Conservation (phyloP, 1,140 invertebrate genomes). For the Drosophila watanabei region DNA sequence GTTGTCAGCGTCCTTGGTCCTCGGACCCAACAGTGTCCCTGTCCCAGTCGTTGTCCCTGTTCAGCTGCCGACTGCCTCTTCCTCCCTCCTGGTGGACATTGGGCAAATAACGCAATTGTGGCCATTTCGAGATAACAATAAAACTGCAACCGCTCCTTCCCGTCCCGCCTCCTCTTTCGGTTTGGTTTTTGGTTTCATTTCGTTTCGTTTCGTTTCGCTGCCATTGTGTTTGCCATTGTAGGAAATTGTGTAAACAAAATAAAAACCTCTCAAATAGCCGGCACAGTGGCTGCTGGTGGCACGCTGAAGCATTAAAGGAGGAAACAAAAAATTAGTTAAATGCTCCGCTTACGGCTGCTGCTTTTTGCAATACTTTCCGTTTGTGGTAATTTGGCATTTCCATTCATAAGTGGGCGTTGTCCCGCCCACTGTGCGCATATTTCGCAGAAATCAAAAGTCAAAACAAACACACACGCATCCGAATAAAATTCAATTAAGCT, state of each 20-base stretch:
- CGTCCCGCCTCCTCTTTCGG: slow-evolving; percentile 16
- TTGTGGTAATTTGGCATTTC: slow-evolving; percentile 18
- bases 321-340: slow-evolving; percentile 32
- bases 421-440: slow-evolving; percentile 50
- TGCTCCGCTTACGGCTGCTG: neutral
- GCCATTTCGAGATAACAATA: slow-evolving; percentile 81
- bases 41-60: neutral
- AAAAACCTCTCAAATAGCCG: slow-evolving; percentile 51
- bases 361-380: slow-evolving; percentile 4
- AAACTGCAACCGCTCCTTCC: slow-evolving; percentile 65
- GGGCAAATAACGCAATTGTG: slow-evolving; percentile 78
- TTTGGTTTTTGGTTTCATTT: slow-evolving; percentile 41
- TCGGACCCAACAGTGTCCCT: slow-evolving; percentile 18
- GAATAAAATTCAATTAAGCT: slow-evolving; percentile 84
- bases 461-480: slow-evolving; percentile 56
- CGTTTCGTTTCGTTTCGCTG: slow-evolving; percentile 38
- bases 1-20: slow-evolving; percentile 34
- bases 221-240: slow-evolving; percentile 60
- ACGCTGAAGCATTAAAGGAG: slow-evolving; percentile 4
- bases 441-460: slow-evolving; percentile 64
- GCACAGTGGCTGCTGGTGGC: slow-evolving; percentile 36
- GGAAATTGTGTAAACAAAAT: slow-evolving; percentile 69
- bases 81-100: slow-evolving; percentile 50
- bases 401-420: slow-evolving; percentile 7
- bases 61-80: neutral